A percentile compares a stretch with the other conserved stretches of the same genome.
These are phyloP conservation scores for Misgurnus anguillicaudatus DNA, from an alignment of 2,113 vertebrate genomes.

Conservation along the genomic window DNA sequence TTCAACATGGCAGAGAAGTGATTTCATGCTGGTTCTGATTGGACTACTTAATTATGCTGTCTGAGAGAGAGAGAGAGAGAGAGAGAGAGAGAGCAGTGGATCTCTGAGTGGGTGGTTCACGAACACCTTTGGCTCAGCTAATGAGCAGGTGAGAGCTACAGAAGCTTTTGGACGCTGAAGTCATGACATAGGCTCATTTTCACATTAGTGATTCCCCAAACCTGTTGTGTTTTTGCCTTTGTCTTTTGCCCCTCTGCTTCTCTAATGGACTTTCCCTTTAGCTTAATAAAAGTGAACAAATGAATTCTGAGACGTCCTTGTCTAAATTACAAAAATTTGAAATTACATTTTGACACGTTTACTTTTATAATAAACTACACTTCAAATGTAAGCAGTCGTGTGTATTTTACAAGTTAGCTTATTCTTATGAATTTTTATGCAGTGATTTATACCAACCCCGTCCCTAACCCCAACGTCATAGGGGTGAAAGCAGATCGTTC, in stretches of 20 bases:
- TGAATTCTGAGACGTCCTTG: neutral
- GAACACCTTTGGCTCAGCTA: slow-evolving; percentile 67
- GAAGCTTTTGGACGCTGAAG: slow-evolving; percentile 66
- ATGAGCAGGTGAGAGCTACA: slow-evolving; percentile 77
- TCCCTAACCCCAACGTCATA: no score
- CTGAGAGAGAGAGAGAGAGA: slow-evolving; percentile 63
- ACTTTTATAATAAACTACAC: no score
- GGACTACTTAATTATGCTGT: slow-evolving; percentile 80
- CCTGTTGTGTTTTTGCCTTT: slow-evolving; percentile 36
- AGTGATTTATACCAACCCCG: no score
- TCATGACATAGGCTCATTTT: slow-evolving; percentile 33
- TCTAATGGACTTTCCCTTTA: neutral
- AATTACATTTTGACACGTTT: no score
- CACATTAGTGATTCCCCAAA: slow-evolving; percentile 34
- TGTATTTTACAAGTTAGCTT: no score
- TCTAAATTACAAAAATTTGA: neutral
- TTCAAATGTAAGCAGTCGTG: no score
- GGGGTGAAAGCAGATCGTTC: no score
- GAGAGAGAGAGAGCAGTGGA: slow-evolving; percentile 66
- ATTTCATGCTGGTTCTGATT: slow-evolving; percentile 79
- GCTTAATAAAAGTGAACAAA: neutral
- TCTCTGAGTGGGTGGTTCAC: slow-evolving; percentile 66
- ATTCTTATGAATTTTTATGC: no score
- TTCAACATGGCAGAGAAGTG: slow-evolving; percentile 71
- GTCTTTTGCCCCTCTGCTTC: neutral